Base-by-base conservation (phyloP, 2,113 vertebrate species). In the Mesitornis unicolor region DNA sequence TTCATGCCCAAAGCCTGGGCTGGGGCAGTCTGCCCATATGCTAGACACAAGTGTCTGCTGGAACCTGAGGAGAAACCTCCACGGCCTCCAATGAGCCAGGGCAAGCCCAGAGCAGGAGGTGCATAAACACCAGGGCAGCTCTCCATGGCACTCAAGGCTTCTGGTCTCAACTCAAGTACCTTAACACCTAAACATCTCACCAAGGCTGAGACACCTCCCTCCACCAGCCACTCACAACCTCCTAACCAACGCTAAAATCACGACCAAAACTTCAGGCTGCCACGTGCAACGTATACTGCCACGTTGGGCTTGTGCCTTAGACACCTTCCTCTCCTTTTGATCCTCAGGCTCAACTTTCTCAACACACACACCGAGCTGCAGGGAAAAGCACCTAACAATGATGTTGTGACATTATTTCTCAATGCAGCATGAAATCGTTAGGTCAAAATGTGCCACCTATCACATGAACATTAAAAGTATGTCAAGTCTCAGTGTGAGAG, bases 391-490 rank as follows among this genome's bases (percentile, higher is more conserved):
- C 91, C 94, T 90, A 95, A 97, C 95, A 96, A 94, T 1, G 16
- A 81, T 84, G 94, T 84, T 79, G 83, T 97, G 95, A 95, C 93
- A 97, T 85, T 95, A 89, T 94, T 92, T 93, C 90, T 93, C 93
- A 82, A 92, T 40, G 0, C 93, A 96, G 93, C 96, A 84, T 87
- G 96, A 96, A 96, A 96, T 94, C 95, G 29, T 96, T 96, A 96
- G 96, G 93, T 97, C 96, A 97, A 93, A 96, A 96, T 56, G 96
- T 96, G 93, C 93, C 93, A 96, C 96, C 88, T 97, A 93, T 93
- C 95, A 96, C 92, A 96, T 53, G 96, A 96, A 95, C 93, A 97
- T 96, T 96, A 95, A 97, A 97, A 95, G 96, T 96, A 71, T 95
- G 95, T 96, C 96, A 96, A 95, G 90, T 96, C 95, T 96, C 96